Conservation (phyloP, 1,140 invertebrate genomes). For the Drosophila ercepeae region DNA sequence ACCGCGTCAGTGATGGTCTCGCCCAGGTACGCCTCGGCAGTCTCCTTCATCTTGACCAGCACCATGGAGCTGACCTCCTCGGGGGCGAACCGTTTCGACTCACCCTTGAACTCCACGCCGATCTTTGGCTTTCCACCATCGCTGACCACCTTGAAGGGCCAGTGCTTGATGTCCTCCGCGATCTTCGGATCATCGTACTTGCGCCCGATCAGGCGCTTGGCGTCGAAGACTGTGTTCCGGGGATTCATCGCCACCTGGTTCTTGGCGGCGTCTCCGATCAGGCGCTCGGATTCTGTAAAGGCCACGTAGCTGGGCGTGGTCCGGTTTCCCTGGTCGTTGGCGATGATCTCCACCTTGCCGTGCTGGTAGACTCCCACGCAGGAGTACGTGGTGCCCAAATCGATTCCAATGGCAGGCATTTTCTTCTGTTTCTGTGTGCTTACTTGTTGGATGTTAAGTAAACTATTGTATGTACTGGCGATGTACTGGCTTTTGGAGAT, state of each 20-base stretch:
- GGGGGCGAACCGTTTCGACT: conserved; percentile 89
- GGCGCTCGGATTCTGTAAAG: conserved; percentile 88
- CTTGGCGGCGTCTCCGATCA: conserved; percentile 2
- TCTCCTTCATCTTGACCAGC: conserved; percentile 92
- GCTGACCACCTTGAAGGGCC: conserved; percentile 89
- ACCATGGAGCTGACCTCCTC: conserved; percentile 93
- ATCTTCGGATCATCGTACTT: conserved; percentile 89
- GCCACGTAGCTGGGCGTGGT: conserved; percentile 98
- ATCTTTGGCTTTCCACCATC: conserved; percentile 89
- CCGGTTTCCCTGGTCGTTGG: conserved; percentile 97
- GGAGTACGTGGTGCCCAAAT: conserved; percentile 91
- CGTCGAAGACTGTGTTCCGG: conserved; percentile 76
- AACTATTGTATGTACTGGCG: background rate
- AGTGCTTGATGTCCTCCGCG: conserved; percentile 90
- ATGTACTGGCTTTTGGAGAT: background rate
- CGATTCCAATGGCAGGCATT: conserved; percentile 89
- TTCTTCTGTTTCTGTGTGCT: conserved; percentile 14
- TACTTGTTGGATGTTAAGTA: background rate
- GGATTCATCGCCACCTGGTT: conserved; percentile 2
- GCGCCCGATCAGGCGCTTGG: conserved; percentile 88
- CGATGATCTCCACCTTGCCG: conserved; percentile 95
- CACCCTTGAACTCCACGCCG: conserved; percentile 89
- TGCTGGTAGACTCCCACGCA: conserved; percentile 92
- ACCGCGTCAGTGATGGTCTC: conserved; percentile 87
- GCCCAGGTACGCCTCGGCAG: conserved; percentile 91